These are phyloP conservation scores for Fundulus diaphanus DNA, from an alignment of 2,797 vertebrate genomes.

Conservation along the genomic window DNA sequence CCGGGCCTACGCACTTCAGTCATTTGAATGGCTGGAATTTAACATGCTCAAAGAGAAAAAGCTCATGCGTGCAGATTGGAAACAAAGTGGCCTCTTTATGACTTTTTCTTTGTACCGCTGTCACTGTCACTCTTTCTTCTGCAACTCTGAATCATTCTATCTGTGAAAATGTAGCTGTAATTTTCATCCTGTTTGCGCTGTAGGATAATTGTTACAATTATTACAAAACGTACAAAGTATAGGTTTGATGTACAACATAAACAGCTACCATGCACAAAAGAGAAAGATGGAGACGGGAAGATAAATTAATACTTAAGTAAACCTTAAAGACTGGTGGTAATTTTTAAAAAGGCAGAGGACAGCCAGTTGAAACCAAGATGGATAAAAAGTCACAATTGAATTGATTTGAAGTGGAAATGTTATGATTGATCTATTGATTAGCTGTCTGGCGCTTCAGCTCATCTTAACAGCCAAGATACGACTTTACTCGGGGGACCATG, in stretches of 20 bases:
- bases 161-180: slow-evolving; percentile 44
- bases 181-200: slow-evolving; percentile 50
- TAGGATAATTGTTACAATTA: slow-evolving; percentile 13
- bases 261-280: background rate
- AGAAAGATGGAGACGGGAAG: background rate
- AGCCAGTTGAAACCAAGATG: slow-evolving; percentile 43
- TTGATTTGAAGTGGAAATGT: slow-evolving; percentile 83
- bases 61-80: slow-evolving; percentile 78
- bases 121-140: slow-evolving; percentile 45
- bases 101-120: slow-evolving; percentile 25
- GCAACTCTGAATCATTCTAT: slow-evolving; percentile 39
- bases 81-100: slow-evolving; percentile 90
- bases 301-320: slow-evolving; percentile 25
- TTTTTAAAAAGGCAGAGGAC: slow-evolving; percentile 6
- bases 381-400: slow-evolving; percentile 60
- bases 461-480: slow-evolving; percentile 74
- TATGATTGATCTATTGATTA: slow-evolving; percentile 85
- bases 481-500: slow-evolving; percentile 63
- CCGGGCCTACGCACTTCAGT: slow-evolving; percentile 88
- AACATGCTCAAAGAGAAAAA: slow-evolving; percentile 84
- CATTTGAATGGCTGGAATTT: slow-evolving; percentile 91
- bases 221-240: background rate
- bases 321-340: slow-evolving; percentile 20
- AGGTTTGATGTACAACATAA: background rate
- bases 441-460: slow-evolving; percentile 57